Base-by-base conservation (phyloP, 1,140 invertebrate genomes). In the Platyscapa corneri region DNA sequence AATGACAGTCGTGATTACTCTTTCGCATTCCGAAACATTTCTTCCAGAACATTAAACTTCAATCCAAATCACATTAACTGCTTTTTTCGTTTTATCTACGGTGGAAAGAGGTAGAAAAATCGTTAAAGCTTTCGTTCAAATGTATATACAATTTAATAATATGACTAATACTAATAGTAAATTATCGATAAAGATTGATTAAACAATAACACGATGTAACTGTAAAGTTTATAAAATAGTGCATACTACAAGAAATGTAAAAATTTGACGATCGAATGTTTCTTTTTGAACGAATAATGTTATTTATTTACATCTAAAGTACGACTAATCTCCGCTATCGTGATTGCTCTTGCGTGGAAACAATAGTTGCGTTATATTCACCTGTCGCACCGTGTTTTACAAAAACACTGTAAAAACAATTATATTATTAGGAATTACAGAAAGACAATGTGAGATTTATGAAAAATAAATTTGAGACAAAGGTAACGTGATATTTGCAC, bases 11-110 rank as follows among this genome's bases (percentile, higher is more conserved):
- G 64, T 88, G 86, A 87, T 90, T 87, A 87, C 87, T 85, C 87
- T 87, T 88, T 88, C 87, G 78, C 89, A 87, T 89, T 90, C 88
- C 86, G 65, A 72, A 76, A 88, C 86, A 86, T 87, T 89, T 84
- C 84, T 88, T 86, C 78, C 87, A 75, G 80, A 87, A 86, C 79
- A 90, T 88, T 86, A 86, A 84, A 80, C 80, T 82, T 85, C 82
- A 82, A 82, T 86, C 81, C 72, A 65, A 75, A 83, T 81, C 64
- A 49, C 78, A 84, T 81, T 56, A 84, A 75, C 53, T 70, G 49
- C 46, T 77, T 67, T 42, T 77, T 77, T 80, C 39, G 7, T 60
- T 67, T 83, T 78, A 37, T 81, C 27, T 60, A 7, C 37, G 46
- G 23, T 34, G 20, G 30, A 27, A 23, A 70, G 56, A 70, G 32